phyloP scores from a whole-genome alignment of 2,888 invertebrate genomes.

The Vandiemenella viatica region DNA sequence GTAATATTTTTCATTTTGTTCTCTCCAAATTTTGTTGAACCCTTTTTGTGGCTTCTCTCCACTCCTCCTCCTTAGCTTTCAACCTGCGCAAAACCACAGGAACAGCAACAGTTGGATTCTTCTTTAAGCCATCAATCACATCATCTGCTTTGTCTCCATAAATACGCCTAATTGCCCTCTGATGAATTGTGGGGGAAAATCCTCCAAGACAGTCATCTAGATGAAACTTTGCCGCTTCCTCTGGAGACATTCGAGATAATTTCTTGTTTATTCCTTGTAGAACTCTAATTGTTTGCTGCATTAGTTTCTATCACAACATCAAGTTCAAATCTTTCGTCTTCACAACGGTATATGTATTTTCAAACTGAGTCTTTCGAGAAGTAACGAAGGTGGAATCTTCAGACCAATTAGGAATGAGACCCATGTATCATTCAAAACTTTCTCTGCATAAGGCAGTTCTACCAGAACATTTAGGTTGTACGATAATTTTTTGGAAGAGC shows the following conservation, averaged over 20 bases:
- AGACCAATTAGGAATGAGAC: slow-evolving; percentile 98
- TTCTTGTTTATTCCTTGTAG: slow-evolving; percentile 85
- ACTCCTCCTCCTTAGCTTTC: slow-evolving; percentile 92
- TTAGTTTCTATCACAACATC: slow-evolving; percentile 97
- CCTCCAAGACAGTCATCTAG: slow-evolving; percentile 90
- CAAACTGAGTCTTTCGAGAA: slow-evolving; percentile 91
- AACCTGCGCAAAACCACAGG: slow-evolving; percentile 81
- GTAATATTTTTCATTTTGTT: slow-evolving; percentile 97
- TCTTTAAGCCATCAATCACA: slow-evolving; percentile 89
- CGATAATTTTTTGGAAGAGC: slow-evolving; percentile 76
- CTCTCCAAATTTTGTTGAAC: slow-evolving; percentile 95
- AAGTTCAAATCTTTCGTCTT: slow-evolving; percentile 95
- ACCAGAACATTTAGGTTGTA: slow-evolving; percentile 71
- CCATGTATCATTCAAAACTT: slow-evolving; percentile 94
- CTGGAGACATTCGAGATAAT: slow-evolving; percentile 70
- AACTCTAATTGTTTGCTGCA: slow-evolving; percentile 79
- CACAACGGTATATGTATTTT: slow-evolving; percentile 92
- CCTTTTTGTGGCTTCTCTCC: slow-evolving; percentile 94
- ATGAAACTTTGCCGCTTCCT: slow-evolving; percentile 72
- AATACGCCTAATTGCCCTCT: slow-evolving; percentile 56
- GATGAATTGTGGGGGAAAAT: slow-evolving; percentile 80
- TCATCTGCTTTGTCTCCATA: slow-evolving; percentile 65
- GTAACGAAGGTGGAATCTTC: slow-evolving; percentile 98
- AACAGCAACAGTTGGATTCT: slow-evolving; percentile 85
- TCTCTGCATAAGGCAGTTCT: slow-evolving; percentile 81